Base-by-base conservation (phyloP, 2,797 vertebrate genomes). In the Acanthurus tractus region DNA sequence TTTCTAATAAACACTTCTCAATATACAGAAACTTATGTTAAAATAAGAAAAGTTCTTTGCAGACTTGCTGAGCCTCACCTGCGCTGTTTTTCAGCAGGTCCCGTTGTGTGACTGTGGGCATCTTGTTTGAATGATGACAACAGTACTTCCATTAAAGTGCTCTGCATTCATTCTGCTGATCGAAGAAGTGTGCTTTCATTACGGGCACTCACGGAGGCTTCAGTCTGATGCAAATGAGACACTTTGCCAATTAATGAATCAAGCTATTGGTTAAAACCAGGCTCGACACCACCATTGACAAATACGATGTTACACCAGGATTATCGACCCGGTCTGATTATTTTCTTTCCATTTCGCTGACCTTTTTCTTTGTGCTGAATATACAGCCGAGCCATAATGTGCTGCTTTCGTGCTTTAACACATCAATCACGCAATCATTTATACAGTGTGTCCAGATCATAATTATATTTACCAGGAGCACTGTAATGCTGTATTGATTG, bases 401-500 rank as follows among this genome's bases (percentile, higher is more conserved):
- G 70, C 72, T 70, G 69, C 82, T 85, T 80, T 78, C 63, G 63
- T 75, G n/a, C 74, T 77, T 84, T 74, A 83, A 82, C 65, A 23
- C 84, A 91, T 90, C 79, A 87, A 78, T 88, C 86, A 81, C 58
- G 50, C 67, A 79, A 82, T 88, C 80, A 85, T 90, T 93, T 90
- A 78, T 86, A 81, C 78, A 82, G 70, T 72, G 49, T 86, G 63
- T 85, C 84, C 65, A 61, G 83, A 90, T 89, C 83, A 86, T 90
- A 87, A 86, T 89, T 89, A 77, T 89, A 83, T 91, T 90, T 91
- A 92, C 89, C 86, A 71, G 70, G 61, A 58, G 42, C 69, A 69
- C 81, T 66, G 75, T 87, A 90, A 91, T 88, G 83, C 71, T n/a
- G 55, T 92, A 94, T 92, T 88, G 91, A 93, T 89, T 74, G 72